Conservation (phyloP, 2,888 invertebrate genomes). For the Therioaphis trifolii region DNA sequence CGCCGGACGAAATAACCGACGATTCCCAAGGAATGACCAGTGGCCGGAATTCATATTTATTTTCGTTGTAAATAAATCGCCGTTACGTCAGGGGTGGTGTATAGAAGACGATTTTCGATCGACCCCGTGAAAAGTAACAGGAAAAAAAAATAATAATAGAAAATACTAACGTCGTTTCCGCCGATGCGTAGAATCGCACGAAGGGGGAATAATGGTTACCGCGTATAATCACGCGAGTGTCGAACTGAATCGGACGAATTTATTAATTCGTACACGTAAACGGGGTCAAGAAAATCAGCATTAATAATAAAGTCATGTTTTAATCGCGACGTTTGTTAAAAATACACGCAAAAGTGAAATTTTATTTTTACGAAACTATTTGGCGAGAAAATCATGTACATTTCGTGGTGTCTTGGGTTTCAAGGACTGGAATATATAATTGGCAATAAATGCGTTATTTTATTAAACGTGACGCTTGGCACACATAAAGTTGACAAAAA, state of each 20-base stretch:
- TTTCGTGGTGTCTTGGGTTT: slow-evolving; percentile 27
- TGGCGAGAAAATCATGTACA: slow-evolving; percentile 19
- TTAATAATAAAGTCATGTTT: not conserved
- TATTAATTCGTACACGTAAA: not conserved
- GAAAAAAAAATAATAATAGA: not conserved
- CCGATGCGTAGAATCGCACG: not conserved
- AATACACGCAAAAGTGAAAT: slow-evolving; percentile 46
- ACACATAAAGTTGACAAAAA: not conserved
- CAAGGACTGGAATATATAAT: slow-evolving; percentile 32
- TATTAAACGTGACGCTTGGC: slow-evolving; percentile 12
- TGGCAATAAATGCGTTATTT: slow-evolving; percentile 1
- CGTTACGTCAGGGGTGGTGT: slow-evolving; percentile 52
- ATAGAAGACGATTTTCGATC: slow-evolving; percentile 35
- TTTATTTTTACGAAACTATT: slow-evolving; percentile 43
- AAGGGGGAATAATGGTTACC: not conserved
- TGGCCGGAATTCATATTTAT: slow-evolving; percentile 39
- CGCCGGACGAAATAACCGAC: slow-evolving; percentile 56
- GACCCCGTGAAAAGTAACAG: slow-evolving; percentile 26
- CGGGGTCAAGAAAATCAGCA: not conserved
- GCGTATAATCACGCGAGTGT: not conserved
- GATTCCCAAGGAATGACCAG: slow-evolving; percentile 59
- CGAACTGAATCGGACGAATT: not conserved
- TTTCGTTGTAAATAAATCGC: not conserved
- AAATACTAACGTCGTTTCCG: slow-evolving; percentile 19
- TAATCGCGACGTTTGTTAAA: slow-evolving; percentile 6